Conservation (phyloP, 64 coral and sea anemone species). For the Platygyra sinensis region DNA sequence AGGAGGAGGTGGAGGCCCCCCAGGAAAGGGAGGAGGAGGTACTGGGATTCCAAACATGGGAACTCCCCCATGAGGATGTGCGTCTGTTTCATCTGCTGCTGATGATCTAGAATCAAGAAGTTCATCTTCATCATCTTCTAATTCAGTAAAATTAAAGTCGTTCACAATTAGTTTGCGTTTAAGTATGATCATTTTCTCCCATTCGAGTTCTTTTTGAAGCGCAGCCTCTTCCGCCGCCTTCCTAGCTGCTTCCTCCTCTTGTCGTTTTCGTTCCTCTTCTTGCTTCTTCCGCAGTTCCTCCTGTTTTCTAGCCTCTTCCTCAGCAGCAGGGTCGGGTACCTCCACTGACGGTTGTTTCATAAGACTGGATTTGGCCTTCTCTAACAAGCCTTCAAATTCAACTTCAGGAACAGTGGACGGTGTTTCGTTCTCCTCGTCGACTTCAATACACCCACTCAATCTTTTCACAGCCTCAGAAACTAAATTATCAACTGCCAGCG, state of each 20-base stretch:
- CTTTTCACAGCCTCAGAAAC: constrained; percentile 62
- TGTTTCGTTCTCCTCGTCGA: constrained; percentile 55
- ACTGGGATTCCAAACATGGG: constrained; percentile 59
- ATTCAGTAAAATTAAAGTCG: constrained; percentile 97
- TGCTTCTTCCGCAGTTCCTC: constrained; percentile 75
- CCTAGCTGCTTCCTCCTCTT: constrained; percentile 79
- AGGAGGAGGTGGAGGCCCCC: constrained; percentile 64
- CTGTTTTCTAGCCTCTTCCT: constrained; percentile 64
- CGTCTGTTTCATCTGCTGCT: constrained; percentile 65
- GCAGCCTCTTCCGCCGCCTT: constrained; percentile 85
- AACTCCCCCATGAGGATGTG: constrained; percentile 51
- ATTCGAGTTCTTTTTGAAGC: constrained; percentile 85
- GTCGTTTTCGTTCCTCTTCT: constrained; percentile 49
- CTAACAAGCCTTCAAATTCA: constrained; percentile 46
- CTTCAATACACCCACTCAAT: constrained; percentile 34
- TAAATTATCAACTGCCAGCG: constrained; percentile 43
- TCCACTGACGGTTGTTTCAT: constrained; percentile 5
- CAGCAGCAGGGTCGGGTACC: not conserved
- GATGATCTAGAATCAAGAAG: constrained; percentile 56
- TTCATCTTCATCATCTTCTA: constrained; percentile 90
- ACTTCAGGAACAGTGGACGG: constrained; percentile 9
- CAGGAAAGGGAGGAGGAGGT: constrained; percentile 62
- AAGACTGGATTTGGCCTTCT: constrained; percentile 52
- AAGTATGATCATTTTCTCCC: constrained; percentile 94
- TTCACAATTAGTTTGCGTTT: constrained; percentile 95